Conservation (phyloP, 1,140 invertebrate species). For the Bombus confusus region DNA sequence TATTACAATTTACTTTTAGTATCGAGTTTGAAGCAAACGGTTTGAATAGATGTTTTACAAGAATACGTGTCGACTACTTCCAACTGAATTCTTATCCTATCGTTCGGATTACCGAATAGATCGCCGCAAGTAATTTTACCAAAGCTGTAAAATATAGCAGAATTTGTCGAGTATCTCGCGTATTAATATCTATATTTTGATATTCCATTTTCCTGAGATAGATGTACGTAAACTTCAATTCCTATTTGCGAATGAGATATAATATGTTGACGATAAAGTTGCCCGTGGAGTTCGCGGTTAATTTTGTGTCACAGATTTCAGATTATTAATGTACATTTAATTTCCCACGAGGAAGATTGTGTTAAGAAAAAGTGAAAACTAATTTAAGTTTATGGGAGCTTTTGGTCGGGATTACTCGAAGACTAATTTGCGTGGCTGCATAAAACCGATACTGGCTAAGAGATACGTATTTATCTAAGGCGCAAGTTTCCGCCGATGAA, state of each 20-base stretch:
- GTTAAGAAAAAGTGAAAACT: background rate
- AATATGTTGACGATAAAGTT: background rate
- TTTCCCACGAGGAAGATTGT: background rate
- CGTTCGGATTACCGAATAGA: background rate
- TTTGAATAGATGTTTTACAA: no score
- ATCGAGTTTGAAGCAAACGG: no score
- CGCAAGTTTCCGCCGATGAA: background rate
- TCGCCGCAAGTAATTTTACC: background rate
- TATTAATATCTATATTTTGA: background rate
- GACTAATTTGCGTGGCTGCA: background rate
- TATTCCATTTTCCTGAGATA: background rate
- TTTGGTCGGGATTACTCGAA: background rate
- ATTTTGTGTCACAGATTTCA: background rate
- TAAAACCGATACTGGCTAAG: background rate
- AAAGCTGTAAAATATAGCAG: rapidly evolving
- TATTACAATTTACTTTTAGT: background rate
- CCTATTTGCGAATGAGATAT: background rate
- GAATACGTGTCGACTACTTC: no score
- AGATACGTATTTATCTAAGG: background rate
- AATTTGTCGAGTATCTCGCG: background rate
- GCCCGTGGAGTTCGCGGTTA: background rate
- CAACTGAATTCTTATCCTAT: no score
- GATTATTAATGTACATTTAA: background rate
- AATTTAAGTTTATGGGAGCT: background rate
- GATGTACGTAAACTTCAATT: background rate